Conservation (phyloP, 2,888 invertebrate genomes). For the Molanna angustata region DNA sequence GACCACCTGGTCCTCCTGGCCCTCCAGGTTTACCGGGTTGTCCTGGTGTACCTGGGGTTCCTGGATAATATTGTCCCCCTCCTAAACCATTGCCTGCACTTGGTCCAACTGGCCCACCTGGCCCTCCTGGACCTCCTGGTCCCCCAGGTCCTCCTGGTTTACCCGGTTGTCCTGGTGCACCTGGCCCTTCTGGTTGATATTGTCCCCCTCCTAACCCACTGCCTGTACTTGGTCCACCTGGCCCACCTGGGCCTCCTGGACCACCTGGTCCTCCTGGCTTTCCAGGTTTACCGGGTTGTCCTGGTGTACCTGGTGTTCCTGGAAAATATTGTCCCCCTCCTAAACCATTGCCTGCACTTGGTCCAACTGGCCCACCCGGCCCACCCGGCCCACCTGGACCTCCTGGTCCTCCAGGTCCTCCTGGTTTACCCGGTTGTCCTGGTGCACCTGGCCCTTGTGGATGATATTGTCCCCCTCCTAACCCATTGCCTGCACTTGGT, state of each 20-base stretch:
- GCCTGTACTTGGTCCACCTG: conserved; percentile 21
- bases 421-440: conserved; percentile 27
- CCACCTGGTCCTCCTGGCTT: conserved; percentile 37
- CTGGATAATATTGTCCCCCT: conserved; percentile 11
- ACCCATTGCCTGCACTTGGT: conserved; percentile 30
- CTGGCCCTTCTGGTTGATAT: conserved; percentile 36
- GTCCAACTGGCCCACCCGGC: conserved; percentile 35
- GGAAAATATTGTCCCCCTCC: conserved; percentile 40
- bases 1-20: conserved; percentile 32
- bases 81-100: conserved; percentile 2
- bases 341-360: conserved; percentile 37
- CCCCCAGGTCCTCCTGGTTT: conserved; percentile 34
- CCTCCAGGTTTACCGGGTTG: conserved; percentile 38
- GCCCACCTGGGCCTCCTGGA: conserved; percentile 15
- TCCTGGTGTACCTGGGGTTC: conserved; percentile 17
- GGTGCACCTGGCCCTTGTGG: conserved; percentile 33
- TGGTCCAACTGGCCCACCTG: conserved; percentile 34
- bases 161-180: conserved; percentile 35
- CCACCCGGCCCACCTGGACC: conserved; percentile 38
- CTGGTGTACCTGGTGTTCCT: conserved; percentile 36
- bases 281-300: conserved; percentile 37
- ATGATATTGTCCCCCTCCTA: conserved; percentile 29
- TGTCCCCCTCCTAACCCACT: conserved; percentile 36
- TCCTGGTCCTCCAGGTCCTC: conserved; percentile 31
- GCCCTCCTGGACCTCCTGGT: conserved; percentile 32